Conservation (phyloP, 2,888 invertebrate genomes). For the Anticlea derivata region DNA sequence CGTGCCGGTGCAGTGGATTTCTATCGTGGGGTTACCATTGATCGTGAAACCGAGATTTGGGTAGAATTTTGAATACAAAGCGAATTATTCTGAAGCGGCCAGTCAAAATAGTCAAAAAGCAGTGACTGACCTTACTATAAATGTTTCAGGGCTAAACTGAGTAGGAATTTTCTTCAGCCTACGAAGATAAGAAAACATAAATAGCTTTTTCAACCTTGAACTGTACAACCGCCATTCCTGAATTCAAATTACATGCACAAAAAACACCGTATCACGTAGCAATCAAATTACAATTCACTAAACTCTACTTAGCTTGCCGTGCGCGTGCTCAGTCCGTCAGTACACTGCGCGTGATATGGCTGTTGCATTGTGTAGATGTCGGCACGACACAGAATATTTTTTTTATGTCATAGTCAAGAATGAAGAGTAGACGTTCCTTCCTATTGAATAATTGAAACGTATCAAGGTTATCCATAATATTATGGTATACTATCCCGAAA, state of each 20-base stretch:
- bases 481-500: too few species aligned
- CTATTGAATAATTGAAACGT: too few species aligned
- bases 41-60: conserved; percentile 3
- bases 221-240: neutral
- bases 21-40: neutral
- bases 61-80: conserved; percentile 5
- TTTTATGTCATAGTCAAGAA: too few species aligned
- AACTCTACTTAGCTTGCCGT: conserved; percentile 64
- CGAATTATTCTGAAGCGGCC: neutral
- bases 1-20: conserved; percentile 11
- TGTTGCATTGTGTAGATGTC: conserved; percentile 35
- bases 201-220: conserved; percentile 19
- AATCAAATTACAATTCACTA: conserved; percentile 61
- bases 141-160: too few species aligned
- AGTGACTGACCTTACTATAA: too few species aligned
- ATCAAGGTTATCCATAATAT: too few species aligned
- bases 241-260: conserved; percentile 18
- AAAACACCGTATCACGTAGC: conserved; percentile 52
- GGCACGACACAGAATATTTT: conserved; percentile 7
- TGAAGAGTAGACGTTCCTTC: too few species aligned
- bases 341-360: conserved; percentile 63
- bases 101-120: too few species aligned
- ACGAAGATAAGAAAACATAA: too few species aligned
- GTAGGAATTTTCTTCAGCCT: too few species aligned
- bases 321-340: conserved; percentile 68